A percentile compares a stretch with the other conserved stretches of the same genome.
phyloP scores from a whole-genome alignment of 1,140 invertebrate genomes.

The Hirudo medicinalis region DNA sequence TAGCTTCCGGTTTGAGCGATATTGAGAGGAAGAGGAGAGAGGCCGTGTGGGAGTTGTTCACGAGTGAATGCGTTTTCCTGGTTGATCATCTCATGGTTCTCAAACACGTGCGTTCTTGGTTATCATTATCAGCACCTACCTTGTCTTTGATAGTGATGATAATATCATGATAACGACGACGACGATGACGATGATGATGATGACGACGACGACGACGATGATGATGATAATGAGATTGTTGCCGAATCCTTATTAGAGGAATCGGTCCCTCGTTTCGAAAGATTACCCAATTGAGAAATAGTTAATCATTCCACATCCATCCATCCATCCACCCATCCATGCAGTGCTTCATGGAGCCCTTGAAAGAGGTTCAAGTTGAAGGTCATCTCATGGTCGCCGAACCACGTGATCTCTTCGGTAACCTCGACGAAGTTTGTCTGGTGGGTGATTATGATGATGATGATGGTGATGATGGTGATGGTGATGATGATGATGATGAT shows the following conservation, averaged over 20 bases:
- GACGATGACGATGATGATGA: conserved; percentile 12
- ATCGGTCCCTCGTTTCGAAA: too few relatives aligned
- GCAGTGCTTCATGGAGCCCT: conserved; percentile 57
- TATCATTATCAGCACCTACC: not conserved
- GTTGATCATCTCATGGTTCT: conserved; percentile 57
- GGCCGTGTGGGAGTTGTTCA: conserved; percentile 58
- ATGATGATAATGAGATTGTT: conserved; percentile 6
- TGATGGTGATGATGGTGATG: not conserved
- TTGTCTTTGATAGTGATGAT: not conserved
- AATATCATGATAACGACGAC: conserved; percentile 6
- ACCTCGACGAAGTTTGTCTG: conserved; percentile 55
- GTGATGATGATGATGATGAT: conserved; percentile 5
- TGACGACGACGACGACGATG: conserved; percentile 2
- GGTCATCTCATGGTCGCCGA: conserved; percentile 56
- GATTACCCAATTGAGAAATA: not conserved
- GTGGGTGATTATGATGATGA: conserved; percentile 39
- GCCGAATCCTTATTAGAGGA: not conserved
- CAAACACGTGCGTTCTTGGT: conserved; percentile 48
- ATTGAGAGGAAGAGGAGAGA: conserved; percentile 44
- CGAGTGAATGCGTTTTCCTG: conserved; percentile 54
- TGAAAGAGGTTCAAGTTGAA: conserved; percentile 58
- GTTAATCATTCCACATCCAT: conserved; percentile 4
- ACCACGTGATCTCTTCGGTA: conserved; percentile 56
- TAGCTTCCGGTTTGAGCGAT: conserved; percentile 29
- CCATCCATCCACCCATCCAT: conserved; percentile 15